Evolutionary conservation across 2,888 invertebrate species (phyloP).

Genomic region (Dione juno): DNA sequence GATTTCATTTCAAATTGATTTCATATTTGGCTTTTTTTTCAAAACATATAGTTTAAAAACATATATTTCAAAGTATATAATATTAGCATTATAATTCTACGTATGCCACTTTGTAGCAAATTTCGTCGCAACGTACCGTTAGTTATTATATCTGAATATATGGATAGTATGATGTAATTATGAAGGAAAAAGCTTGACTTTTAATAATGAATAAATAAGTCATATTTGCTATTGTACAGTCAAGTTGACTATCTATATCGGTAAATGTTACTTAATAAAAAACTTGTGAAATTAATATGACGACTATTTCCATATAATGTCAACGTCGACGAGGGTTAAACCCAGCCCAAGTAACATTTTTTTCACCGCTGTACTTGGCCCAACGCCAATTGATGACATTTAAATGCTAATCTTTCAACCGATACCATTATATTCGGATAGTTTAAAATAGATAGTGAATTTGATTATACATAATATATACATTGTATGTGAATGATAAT

Average conservation of each 20-base stretch:
- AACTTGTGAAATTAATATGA: background rate
- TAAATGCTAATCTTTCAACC: background rate
- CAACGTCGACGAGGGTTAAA: background rate
- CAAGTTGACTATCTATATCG: constrained; percentile 3
- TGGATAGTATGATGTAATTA: background rate
- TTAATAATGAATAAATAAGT: constrained; percentile 1
- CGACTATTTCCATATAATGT: background rate
- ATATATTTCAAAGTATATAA: too few species aligned
- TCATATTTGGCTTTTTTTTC: too few species aligned
- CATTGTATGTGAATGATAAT: constrained; percentile 4
- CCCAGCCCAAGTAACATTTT: background rate
- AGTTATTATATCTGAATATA: background rate
- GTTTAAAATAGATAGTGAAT: constrained; percentile 5
- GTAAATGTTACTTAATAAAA: background rate
- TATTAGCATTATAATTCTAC: background rate
- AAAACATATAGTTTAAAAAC: too few species aligned
- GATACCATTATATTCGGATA: too few species aligned
- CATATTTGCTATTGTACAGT: background rate
- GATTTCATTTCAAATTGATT: too few species aligned
- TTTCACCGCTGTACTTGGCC: background rate
- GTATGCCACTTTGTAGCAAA: background rate
- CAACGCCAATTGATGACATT: background rate
- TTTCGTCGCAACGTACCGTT: background rate
- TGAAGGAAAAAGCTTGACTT: background rate
- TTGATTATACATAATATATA: constrained; percentile 5